phyloP scores from a whole-genome alignment of 2,888 invertebrate species.

The Heteromyza rotundicornis region DNA sequence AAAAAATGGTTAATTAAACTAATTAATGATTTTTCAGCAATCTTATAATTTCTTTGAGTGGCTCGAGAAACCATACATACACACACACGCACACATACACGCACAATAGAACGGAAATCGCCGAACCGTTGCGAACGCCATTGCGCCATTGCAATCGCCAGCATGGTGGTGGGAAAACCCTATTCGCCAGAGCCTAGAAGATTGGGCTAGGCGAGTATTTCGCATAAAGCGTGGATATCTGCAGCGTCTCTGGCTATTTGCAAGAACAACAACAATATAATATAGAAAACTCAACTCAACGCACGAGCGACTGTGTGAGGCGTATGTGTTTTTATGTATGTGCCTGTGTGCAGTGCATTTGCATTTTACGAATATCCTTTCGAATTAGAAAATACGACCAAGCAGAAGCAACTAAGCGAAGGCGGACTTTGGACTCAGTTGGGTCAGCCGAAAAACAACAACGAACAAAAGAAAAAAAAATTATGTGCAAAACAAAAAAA shows the following conservation, averaged over 20 bases:
- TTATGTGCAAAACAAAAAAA: slow-evolving; percentile 6
- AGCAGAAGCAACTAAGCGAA: slow-evolving; percentile 38
- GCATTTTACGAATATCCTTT: slow-evolving; percentile 56
- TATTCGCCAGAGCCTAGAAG: background rate
- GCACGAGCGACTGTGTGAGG: too few species aligned
- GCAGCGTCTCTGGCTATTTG: background rate
- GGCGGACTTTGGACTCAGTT: slow-evolving; percentile 1
- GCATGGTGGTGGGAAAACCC: background rate
- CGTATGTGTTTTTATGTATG: slow-evolving; percentile 25
- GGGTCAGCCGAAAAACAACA: background rate
- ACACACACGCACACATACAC: too few species aligned
- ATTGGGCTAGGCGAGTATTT: background rate
- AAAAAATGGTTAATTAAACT: too few species aligned
- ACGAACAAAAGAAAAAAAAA: background rate
- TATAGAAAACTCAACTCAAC: background rate
- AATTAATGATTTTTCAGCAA: too few species aligned
- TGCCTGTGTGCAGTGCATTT: slow-evolving; percentile 51
- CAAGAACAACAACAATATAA: background rate
- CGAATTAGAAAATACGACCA: slow-evolving; percentile 48
- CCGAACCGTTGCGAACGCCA: background rate
- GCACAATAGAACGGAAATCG: background rate
- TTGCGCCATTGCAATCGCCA: too few species aligned
- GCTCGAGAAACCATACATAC: too few species aligned
- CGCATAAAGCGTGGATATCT: background rate
- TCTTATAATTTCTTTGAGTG: too few species aligned